Base-by-base conservation (phyloP, 2,888 invertebrate species). In the Netelia fuscicornis region DNA sequence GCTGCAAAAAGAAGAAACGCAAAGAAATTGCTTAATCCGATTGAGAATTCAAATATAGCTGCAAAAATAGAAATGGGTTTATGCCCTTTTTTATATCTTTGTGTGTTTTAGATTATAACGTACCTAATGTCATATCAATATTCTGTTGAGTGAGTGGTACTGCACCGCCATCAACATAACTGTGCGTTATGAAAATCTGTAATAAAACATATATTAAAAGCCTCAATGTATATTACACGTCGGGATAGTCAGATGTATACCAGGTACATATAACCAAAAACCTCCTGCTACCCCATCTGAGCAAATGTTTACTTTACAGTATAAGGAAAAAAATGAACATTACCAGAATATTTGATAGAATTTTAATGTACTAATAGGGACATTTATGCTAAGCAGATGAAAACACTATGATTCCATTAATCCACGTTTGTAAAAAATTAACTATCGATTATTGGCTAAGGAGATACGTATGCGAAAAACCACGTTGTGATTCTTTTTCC, bases 121-220 rank as follows among this genome's bases (percentile, higher is more conserved):
- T 94, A 98, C 98, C 97, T 95, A 98, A 95, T 87, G 96, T 96
- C 95, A 96, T 96, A 94, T 97, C 97, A 95, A 98, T 95, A 94
- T 97, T 98, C 93, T 96, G 95, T 94, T 96, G 95, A 87, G 96
- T 97, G 92, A 98, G 95, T 93, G 97, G 96, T 78, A 97, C 96
- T 87, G 98, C 98, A 83, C 97, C 98, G 94, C 97, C 97, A 94
- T 97, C 96, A 87, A 96, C 96, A 87, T 97, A 97, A 93, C 96
- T 97, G 93, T 96, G 87, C 58, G 89, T 88, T 83, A 89, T 76
- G 81, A 87, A 86, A 75, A 88, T 86, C 91, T 91, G 65, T 20
- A 72, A 68, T 8, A 6, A 25, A 79, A 68, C 11, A 42, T 30
- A 20, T 13, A 30, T 48, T 11, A 25, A 37, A 42, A 20, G 20